Percentiles rank a stretch among this genome's conserved stretches.
phyloP scores from a whole-genome alignment of 1,140 invertebrate species.

The Caerostris darwini region DNA sequence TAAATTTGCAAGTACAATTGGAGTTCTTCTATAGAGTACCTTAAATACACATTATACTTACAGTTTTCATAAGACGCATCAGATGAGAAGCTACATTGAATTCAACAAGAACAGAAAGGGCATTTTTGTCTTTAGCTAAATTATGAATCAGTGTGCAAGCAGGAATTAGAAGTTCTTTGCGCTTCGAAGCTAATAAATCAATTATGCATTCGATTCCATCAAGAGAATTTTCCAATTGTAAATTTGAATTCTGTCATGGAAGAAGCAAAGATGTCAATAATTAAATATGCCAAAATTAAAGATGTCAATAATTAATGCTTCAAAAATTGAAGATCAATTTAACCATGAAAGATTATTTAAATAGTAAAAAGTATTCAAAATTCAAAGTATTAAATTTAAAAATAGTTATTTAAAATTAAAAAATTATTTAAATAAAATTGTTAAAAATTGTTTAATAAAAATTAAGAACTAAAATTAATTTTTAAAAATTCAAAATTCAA shows the following conservation, averaged over 20 bases:
- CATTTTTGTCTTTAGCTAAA: slow-evolving; percentile 63
- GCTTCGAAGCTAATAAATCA: slow-evolving; percentile 57
- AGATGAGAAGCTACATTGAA: slow-evolving; percentile 74
- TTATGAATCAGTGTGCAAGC: slow-evolving; percentile 70
- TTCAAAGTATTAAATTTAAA: no score
- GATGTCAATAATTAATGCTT: no score
- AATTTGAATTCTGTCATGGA: slow-evolving; percentile 48
- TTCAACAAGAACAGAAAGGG: slow-evolving; percentile 67
- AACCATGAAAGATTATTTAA: no score
- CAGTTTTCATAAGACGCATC: slow-evolving; percentile 65
- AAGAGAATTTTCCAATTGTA: slow-evolving; percentile 63
- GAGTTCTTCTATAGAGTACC: no score
- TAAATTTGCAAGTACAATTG: no score
- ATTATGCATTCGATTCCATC: slow-evolving; percentile 76
- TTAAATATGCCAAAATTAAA: neutral
- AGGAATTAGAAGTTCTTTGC: slow-evolving; percentile 55
- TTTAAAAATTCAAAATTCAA: no score
- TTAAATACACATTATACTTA: slow-evolving; percentile 30
- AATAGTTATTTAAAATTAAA: no score
- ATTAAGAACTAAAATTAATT: no score
- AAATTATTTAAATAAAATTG: no score
- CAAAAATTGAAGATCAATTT: no score
- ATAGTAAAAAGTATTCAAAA: no score
- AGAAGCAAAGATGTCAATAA: neutral
- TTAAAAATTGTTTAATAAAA: no score